Percentiles rank a stretch among this genome's conserved stretches.
phyloP scores from a whole-genome alignment of 2,797 vertebrate species.

The Dromococcyx pavoninus region DNA sequence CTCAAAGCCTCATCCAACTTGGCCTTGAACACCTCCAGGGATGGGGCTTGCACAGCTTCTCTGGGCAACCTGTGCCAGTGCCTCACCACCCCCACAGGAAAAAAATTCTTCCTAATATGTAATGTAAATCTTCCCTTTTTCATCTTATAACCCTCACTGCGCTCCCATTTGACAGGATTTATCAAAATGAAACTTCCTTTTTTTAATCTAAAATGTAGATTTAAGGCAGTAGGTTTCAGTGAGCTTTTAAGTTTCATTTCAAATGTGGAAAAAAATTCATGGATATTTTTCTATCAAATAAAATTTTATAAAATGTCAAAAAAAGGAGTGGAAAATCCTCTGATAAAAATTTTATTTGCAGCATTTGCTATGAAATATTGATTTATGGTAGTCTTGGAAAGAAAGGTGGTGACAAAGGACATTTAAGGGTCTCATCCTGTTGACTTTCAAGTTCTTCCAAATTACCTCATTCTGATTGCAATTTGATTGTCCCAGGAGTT shows the following conservation, averaged over 20 bases:
- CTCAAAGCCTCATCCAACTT: too few relatives aligned
- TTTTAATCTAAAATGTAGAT: neutral
- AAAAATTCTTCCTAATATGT: too few relatives aligned
- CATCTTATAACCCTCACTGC: too few relatives aligned
- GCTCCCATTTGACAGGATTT: neutral
- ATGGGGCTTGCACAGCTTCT: too few relatives aligned
- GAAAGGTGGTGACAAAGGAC: neutral
- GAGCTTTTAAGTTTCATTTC: neutral
- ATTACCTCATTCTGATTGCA: neutral
- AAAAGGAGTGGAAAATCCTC: neutral
- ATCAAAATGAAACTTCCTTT: neutral
- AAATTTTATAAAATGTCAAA: neutral
- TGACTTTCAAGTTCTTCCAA: neutral
- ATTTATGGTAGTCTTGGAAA: neutral
- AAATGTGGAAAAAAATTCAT: neutral
- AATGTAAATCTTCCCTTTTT: too few relatives aligned
- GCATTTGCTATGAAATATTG: neutral
- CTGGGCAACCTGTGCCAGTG: too few relatives aligned
- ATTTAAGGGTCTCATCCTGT: neutral
- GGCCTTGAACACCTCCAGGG: too few relatives aligned
- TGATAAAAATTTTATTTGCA: neutral
- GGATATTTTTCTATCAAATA: neutral
- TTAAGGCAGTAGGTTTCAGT: neutral
- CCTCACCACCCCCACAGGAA: too few relatives aligned
- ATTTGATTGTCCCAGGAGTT: neutral